phyloP scores from a whole-genome alignment of 2,888 invertebrate species.

The Drepanosiphum platanoidis region DNA sequence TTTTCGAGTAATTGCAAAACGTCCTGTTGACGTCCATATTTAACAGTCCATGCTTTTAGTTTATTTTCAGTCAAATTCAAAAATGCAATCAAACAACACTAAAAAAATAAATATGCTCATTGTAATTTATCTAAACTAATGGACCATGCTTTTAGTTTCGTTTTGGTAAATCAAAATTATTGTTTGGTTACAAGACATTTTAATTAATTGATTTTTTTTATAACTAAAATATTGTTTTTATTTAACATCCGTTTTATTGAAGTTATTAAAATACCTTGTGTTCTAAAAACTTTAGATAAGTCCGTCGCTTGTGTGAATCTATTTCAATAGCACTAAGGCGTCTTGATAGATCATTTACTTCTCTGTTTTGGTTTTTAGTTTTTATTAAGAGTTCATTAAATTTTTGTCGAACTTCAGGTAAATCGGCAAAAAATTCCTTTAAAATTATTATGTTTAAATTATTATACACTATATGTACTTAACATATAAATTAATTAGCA shows the following conservation, averaged over 20 bases:
- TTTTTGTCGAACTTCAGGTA: slow-evolving; percentile 80
- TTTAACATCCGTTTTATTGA: background rate
- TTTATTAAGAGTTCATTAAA: slow-evolving; percentile 75
- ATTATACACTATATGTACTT: background rate
- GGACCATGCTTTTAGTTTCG: slow-evolving; percentile 28
- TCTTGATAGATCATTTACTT: slow-evolving; percentile 82
- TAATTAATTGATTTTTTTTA: background rate
- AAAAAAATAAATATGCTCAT: slow-evolving; percentile 65
- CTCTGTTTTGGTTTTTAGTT: slow-evolving; percentile 77
- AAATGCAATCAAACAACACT: slow-evolving; percentile 91
- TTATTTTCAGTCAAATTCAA: slow-evolving; percentile 90
- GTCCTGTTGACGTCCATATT: slow-evolving; percentile 85
- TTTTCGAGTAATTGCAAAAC: slow-evolving; percentile 86
- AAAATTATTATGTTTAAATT: slow-evolving; percentile 51
- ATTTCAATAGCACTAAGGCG: slow-evolving; percentile 80
- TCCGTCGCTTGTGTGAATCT: slow-evolving; percentile 82
- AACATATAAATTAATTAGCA: slow-evolving; percentile 63
- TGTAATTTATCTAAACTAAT: background rate
- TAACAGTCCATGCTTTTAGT: slow-evolving; percentile 87
- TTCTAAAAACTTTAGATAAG: slow-evolving; percentile 88
- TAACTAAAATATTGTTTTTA: background rate
- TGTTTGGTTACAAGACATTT: background rate
- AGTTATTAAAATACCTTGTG: slow-evolving; percentile 74
- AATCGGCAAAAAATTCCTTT: slow-evolving; percentile 83
- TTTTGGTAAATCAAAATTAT: background rate